phyloP scores from a whole-genome alignment of 2,113 vertebrate species.

The Ictalurus punctatus region DNA sequence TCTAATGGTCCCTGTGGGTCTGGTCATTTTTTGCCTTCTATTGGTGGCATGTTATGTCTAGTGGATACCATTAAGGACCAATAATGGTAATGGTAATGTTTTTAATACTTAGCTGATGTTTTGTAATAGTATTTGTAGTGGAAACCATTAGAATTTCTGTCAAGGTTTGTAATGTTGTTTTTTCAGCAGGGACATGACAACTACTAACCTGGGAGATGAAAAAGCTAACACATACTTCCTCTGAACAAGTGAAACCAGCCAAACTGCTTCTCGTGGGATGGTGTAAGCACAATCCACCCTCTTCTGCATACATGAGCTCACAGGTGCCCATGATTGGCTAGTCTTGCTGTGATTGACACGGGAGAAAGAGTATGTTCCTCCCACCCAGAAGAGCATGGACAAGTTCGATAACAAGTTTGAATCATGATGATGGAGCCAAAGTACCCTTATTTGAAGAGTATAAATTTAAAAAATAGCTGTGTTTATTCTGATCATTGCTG shows the following conservation, averaged over 20 bases:
- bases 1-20: too few relatives aligned
- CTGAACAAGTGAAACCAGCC: background rate
- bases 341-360: background rate
- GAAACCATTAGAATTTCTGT: too few relatives aligned
- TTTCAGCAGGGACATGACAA: too few relatives aligned
- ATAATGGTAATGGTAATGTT: too few relatives aligned
- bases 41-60: too few relatives aligned
- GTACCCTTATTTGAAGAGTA: background rate
- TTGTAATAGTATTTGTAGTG: too few relatives aligned
- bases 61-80: too few relatives aligned
- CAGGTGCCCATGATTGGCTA: background rate
- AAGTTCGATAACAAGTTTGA: background rate
- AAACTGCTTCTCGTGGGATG: background rate
- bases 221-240: background rate
- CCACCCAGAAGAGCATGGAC: background rate
- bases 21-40: too few relatives aligned
- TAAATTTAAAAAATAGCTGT: background rate
- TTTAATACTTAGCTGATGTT: too few relatives aligned
- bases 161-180: too few relatives aligned
- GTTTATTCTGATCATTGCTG: background rate
- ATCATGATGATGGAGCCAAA: background rate
- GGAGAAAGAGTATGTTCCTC: background rate
- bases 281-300: background rate
- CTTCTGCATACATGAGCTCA: background rate
- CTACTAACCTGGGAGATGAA: background rate